Conservation (phyloP, 2,888 invertebrate genomes). For the Phorcus lineatus region DNA sequence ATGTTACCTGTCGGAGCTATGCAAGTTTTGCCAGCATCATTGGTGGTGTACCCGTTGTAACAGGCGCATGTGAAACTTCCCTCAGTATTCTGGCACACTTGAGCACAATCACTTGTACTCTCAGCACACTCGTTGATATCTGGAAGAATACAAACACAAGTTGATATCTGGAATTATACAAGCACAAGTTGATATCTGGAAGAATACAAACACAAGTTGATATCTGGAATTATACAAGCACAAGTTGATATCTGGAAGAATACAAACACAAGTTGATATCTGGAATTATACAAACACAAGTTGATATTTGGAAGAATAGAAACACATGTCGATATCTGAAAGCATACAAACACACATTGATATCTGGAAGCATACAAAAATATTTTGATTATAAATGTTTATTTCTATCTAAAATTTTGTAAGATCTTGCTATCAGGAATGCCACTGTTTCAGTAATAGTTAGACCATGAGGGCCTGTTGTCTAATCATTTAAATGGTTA, state of each 20-base stretch:
- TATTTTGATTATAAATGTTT: too few relatives aligned
- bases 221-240: not conserved
- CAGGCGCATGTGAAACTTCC: constrained; percentile 39
- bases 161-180: not conserved
- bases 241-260: constrained; percentile 39
- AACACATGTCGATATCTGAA: not conserved
- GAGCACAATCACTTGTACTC: constrained; percentile 26
- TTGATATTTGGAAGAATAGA: constrained; percentile 33
- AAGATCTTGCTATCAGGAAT: too few relatives aligned
- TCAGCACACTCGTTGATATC: constrained; percentile 41
- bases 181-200: constrained; percentile 43
- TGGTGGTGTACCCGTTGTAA: constrained; percentile 6
- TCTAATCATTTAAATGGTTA: too few relatives aligned
- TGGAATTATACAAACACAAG: constrained; percentile 29
- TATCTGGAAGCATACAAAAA: too few relatives aligned
- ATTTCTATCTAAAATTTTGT: too few relatives aligned
- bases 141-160: not conserved
- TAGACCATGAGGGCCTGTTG: too few relatives aligned
- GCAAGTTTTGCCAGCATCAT: not conserved
- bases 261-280: not conserved
- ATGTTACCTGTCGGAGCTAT: not conserved
- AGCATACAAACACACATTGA: too few relatives aligned
- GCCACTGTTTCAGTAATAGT: too few relatives aligned
- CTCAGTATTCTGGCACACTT: constrained; percentile 35
- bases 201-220: not conserved